Conservation (phyloP, 2,888 invertebrate genomes). For the Galerucella pusilla region DNA sequence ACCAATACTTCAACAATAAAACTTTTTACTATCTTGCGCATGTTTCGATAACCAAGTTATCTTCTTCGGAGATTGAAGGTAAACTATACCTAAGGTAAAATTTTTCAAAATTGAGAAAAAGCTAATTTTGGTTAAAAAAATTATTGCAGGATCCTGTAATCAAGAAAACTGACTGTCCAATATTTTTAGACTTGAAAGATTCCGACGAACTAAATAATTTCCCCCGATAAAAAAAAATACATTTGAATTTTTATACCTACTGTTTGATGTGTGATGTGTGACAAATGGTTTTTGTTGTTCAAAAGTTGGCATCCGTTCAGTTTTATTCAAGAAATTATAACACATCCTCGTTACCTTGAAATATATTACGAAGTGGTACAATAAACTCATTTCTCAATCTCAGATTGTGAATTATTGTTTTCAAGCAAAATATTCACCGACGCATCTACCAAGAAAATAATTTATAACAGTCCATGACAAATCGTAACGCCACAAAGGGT, state of each 20-base stretch:
- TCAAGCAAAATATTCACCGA: neutral
- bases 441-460: no score
- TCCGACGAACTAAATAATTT: neutral
- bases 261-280: neutral
- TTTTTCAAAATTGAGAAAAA: neutral
- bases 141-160: neutral
- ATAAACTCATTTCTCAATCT: conserved; percentile 13
- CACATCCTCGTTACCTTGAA: conserved; percentile 7
- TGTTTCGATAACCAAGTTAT: no score
- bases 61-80: no score
- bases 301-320: neutral
- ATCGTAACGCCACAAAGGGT: no score
- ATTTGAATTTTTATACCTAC: conserved; percentile 6
- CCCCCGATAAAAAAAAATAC: neutral
- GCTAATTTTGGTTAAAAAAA: neutral
- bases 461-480: no score
- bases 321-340: conserved; percentile 8
- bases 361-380: conserved; percentile 2
- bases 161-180: no score
- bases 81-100: no score
- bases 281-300: conserved; percentile 8
- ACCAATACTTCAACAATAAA: no score
- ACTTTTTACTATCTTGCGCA: no score
- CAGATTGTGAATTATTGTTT: neutral
- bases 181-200: conserved; percentile 4